Base-by-base conservation (phyloP, 2,888 invertebrate genomes). In the Parnassius glacialis region DNA sequence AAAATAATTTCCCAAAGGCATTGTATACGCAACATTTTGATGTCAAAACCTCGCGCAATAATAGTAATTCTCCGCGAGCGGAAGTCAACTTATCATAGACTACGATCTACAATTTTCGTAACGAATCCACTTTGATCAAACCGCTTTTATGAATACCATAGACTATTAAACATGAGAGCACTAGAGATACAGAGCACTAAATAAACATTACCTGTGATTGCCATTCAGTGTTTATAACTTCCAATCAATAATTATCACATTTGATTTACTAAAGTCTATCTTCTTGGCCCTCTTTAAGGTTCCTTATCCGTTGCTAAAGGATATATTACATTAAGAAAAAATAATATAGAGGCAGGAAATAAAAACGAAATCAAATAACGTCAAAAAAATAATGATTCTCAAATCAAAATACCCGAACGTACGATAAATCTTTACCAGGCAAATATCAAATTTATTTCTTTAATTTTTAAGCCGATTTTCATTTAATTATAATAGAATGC, bases 401-500 rank as follows among this genome's bases (percentile, higher is more conserved):
- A 10, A 51, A 51, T 20, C 16, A n/a, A 11, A 53, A 42, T 42
- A 42, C 43, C 13, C 52, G 45, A 52, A 59, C 44, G 34, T 34
- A 34, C 34, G 5, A 34, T 41, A 25, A 59, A 16, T 43, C 11
- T n/a, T 9, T 51, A 20, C 11, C 53, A 34, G 44, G 2, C 55
- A 41, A 61, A 47, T 52, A 13, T 52, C 1, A 13, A 12, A 41
- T 52, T 13, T 61, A 57, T 25, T 12, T 12, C 9, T 10, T 12
- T 20, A 3, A 2, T 3, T 1, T 12, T 57, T 60, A 70, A 71
- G 67, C 67, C 54, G 13, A 63, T 57, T 60, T 64, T 73, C 55
- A 13, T 9, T 67, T 66, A 52, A 59, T n/a, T 25, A 16, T 59
- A 10, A 47, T 3, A 12, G 13, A 20, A 45, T 47, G 16, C 34